phyloP scores from a whole-genome alignment of 2,797 vertebrate species.

The Muscicapa striata region DNA sequence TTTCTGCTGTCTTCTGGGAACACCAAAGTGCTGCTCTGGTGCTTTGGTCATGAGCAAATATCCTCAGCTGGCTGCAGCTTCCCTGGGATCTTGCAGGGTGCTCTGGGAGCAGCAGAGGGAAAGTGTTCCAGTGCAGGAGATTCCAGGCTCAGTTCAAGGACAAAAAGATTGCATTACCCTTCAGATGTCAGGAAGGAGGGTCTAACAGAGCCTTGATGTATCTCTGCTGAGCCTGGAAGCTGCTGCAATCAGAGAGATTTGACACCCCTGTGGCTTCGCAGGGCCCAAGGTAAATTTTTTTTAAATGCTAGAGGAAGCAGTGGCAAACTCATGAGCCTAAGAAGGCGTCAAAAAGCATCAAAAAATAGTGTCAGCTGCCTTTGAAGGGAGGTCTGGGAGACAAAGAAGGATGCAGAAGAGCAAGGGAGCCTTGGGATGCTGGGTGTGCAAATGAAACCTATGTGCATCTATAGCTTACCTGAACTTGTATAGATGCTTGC shows the following conservation, averaged over 20 bases:
- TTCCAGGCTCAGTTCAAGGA: constrained; percentile 11
- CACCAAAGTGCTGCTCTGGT: not conserved
- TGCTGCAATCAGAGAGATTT: constrained; percentile 48
- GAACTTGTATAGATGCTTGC: not conserved
- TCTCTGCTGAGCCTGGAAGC: constrained; percentile 40
- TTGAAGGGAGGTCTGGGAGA: not conserved
- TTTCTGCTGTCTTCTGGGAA: not conserved
- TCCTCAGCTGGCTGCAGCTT: not conserved
- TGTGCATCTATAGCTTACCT: not conserved
- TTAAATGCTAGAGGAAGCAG: not conserved
- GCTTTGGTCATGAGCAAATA: not conserved
- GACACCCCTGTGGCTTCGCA: not conserved
- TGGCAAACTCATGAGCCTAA: not conserved
- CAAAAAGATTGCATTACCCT: constrained; percentile 18
- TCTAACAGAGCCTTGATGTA: not conserved
- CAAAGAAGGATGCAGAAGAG: not conserved
- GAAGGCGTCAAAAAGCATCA: not conserved
- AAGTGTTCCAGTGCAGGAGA: not conserved
- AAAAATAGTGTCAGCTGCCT: not conserved
- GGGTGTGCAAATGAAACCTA: not conserved
- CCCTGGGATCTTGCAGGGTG: not conserved
- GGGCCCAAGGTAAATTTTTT: not conserved
- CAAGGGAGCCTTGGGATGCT: not conserved
- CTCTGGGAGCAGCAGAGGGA: not conserved
- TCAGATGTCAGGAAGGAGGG: not conserved